phyloP scores from a whole-genome alignment of 2,797 vertebrate species.

The Sebastiscus albofasciatus region DNA sequence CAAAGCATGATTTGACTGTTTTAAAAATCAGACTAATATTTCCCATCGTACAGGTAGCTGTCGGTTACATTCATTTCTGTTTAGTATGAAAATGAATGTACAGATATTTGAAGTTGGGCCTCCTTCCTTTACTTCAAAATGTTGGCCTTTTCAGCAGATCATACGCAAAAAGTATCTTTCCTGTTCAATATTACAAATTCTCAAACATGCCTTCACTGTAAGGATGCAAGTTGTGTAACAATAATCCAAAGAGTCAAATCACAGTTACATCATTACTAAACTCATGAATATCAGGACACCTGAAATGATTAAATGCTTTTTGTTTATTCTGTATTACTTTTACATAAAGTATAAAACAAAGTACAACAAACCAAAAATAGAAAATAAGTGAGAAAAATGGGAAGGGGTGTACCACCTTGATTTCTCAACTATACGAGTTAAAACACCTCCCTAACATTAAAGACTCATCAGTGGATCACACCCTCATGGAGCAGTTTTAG shows the following conservation, averaged over 20 bases:
- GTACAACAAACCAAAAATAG: conserved; percentile 80
- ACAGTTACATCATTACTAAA: background rate
- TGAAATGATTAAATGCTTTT: conserved; percentile 69
- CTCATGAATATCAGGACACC: conserved; percentile 22
- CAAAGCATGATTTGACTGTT: background rate
- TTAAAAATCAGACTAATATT: background rate
- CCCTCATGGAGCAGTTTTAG: conserved; percentile 58
- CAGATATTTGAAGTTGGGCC: background rate
- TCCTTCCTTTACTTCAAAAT: background rate
- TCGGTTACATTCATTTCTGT: background rate
- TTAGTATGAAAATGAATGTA: background rate
- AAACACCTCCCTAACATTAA: conserved; percentile 55
- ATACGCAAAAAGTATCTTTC: background rate
- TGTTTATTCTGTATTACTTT: conserved; percentile 79
- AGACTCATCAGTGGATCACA: conserved; percentile 58
- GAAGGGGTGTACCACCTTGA: conserved; percentile 62
- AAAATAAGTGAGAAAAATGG: conserved; percentile 72
- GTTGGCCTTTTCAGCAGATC: background rate
- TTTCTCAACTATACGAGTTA: conserved; percentile 50
- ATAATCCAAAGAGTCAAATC: background rate
- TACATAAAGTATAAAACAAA: conserved; percentile 85
- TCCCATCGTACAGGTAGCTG: background rate
- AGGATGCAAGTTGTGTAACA: background rate
- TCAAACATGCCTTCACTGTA: background rate
- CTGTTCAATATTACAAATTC: background rate